A percentile compares a stretch with the other conserved stretches of the same genome.
Evolutionary conservation across 2,888 invertebrate genomes (phyloP).

Genomic region (Euproctis similis): DNA sequence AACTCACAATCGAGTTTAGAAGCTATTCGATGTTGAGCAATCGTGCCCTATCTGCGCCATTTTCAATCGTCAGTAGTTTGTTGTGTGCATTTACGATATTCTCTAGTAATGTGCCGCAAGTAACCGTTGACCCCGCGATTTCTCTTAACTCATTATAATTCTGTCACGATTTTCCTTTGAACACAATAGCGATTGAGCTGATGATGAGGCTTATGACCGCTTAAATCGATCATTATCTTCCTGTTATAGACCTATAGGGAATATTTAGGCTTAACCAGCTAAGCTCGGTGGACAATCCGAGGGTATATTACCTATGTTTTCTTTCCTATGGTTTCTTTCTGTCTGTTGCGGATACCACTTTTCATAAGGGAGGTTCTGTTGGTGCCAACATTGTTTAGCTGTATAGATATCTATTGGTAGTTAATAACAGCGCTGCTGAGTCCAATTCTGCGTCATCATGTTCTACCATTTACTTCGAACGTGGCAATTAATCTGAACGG

Average conservation of each 20-base stretch:
- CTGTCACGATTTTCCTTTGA: constrained; percentile 8
- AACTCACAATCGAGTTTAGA: constrained; percentile 35
- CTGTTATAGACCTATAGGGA: too few relatives aligned
- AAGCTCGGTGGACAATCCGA: too few relatives aligned
- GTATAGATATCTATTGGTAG: constrained; percentile 2
- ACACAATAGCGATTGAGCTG: neutral
- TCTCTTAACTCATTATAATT: constrained; percentile 12
- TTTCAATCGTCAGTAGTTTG: constrained; percentile 26
- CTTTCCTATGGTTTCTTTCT: too few relatives aligned
- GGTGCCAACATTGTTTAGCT: neutral
- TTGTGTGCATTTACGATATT: constrained; percentile 23
- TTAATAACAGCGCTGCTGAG: constrained; percentile 15
- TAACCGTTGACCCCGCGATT: constrained; percentile 13
- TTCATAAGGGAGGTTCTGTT: too few relatives aligned
- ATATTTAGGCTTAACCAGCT: too few relatives aligned
- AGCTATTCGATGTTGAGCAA: constrained; percentile 26
- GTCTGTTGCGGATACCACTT: too few relatives aligned
- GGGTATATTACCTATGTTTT: too few relatives aligned
- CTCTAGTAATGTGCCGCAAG: constrained; percentile 19
- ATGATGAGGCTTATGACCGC: neutral
- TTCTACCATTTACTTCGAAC: constrained; percentile 47
- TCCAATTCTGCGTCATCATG: constrained; percentile 56
- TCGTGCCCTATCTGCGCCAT: constrained; percentile 26
- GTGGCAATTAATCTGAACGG: constrained; percentile 68
- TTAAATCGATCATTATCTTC: too few relatives aligned